Percentiles rank a stretch among this genome's conserved stretches.
Evolutionary conservation across 2,888 invertebrate genomes (phyloP).

Genomic region (Lasioglossum villosulum): DNA sequence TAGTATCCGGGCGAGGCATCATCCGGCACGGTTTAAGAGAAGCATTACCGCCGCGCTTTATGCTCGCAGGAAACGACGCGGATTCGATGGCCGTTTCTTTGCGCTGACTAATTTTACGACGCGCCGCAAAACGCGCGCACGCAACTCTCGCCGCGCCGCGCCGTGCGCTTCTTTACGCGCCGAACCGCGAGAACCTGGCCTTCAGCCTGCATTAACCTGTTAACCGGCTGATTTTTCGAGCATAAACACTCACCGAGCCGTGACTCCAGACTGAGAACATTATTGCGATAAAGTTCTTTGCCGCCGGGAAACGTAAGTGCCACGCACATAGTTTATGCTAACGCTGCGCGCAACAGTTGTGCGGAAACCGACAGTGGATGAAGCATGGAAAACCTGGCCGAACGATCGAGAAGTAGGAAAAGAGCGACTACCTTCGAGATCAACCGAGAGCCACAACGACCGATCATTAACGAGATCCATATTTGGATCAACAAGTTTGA

Average conservation of each 20-base stretch:
- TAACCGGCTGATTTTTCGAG: slow-evolving; percentile 15
- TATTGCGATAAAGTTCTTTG: slow-evolving; percentile 8
- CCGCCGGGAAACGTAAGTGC: slow-evolving; percentile 2
- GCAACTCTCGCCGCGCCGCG: slow-evolving; percentile 20
- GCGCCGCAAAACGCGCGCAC: slow-evolving; percentile 24
- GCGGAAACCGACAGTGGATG: neutral
- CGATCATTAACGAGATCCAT: neutral
- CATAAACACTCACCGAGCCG: slow-evolving; percentile 8
- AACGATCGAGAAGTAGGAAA: neutral
- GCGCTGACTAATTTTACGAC: slow-evolving; percentile 64
- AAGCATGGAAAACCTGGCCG: neutral
- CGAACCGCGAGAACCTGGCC: neutral
- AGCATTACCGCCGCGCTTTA: slow-evolving; percentile 58
- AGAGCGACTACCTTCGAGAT: neutral
- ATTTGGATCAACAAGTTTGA: neutral
- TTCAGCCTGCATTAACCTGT: slow-evolving; percentile 13
- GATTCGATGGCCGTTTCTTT: slow-evolving; percentile 51
- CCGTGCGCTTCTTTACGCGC: slow-evolving; percentile 2
- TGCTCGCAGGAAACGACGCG: slow-evolving; percentile 52
- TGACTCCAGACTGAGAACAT: neutral
- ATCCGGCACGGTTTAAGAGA: slow-evolving; percentile 54
- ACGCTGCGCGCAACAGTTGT: neutral
- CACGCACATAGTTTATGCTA: neutral
- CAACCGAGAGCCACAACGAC: neutral
- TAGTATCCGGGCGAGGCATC: slow-evolving; percentile 45